Evolutionary conservation across 2,113 vertebrate genomes (phyloP).

Genomic region (Synchiropus splendidus): DNA sequence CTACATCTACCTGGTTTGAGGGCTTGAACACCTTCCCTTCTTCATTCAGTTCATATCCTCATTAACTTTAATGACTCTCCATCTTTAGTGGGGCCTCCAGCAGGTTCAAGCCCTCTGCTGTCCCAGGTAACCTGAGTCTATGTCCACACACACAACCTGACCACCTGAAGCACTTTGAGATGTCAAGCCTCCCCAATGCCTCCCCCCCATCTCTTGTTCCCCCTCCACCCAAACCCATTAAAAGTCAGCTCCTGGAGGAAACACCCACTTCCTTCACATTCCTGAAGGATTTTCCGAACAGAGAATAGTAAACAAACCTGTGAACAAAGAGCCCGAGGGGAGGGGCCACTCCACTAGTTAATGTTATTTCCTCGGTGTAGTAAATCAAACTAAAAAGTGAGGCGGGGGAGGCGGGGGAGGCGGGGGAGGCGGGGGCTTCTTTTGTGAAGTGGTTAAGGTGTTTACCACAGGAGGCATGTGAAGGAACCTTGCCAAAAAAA

Average conservation of each 20-base stretch:
- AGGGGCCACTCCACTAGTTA: constrained; percentile 18
- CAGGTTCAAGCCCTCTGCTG: no score
- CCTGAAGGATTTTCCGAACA: constrained; percentile 64
- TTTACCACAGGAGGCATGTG: constrained; percentile 30
- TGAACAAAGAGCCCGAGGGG: constrained; percentile 37
- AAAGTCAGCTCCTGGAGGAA: constrained; percentile 44
- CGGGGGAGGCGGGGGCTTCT: constrained; percentile 17
- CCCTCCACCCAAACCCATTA: constrained; percentile 36
- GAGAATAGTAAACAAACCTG: constrained; percentile 67
- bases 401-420: constrained; percentile 7
- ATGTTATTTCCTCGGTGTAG: constrained; percentile 61
- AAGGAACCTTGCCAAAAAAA: constrained; percentile 1
- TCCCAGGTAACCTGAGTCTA: no score
- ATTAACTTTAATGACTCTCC: no score
- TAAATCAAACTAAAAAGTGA: constrained; percentile 54
- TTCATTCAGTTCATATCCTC: no score
- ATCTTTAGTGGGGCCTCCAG: no score
- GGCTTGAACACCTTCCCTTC: no score
- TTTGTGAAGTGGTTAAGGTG: constrained; percentile 34
- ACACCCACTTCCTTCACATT: constrained; percentile 65
- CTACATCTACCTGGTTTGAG: no score
- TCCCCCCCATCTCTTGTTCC: constrained; percentile 20
- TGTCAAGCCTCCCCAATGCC: constrained; percentile 19
- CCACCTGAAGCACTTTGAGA: constrained; percentile 49
- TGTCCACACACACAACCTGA: constrained; percentile 8